These are phyloP conservation scores for Trididemnum nubilum DNA, from an alignment of 23 tunicate species.

Conservation along the genomic window DNA sequence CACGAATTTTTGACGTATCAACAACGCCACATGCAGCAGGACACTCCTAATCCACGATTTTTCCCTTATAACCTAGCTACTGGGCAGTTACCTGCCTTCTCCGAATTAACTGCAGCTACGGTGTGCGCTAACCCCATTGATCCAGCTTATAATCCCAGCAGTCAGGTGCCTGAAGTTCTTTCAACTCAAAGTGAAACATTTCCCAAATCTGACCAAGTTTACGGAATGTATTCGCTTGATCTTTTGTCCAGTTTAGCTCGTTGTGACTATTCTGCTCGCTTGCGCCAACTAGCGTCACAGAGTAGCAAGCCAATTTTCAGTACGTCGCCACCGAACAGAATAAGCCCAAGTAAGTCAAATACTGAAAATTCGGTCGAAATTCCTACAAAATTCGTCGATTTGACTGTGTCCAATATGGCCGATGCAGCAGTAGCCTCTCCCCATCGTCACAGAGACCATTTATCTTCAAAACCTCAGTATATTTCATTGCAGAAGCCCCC, in stretches of 20 bases:
- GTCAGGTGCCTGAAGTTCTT: neutral
- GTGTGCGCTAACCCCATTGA: neutral
- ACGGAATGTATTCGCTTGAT: neutral
- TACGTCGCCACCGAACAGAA: neutral
- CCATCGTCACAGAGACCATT: neutral
- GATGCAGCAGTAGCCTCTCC: neutral
- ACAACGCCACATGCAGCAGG: neutral
- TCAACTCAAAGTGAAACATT: neutral
- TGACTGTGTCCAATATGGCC: neutral
- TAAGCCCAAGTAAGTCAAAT: neutral
- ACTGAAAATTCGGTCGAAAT: neutral
- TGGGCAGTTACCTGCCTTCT: neutral
- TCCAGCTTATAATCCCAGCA: neutral
- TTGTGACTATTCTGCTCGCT: constrained; percentile 67
- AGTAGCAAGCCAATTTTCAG: neutral
- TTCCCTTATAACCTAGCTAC: neutral
- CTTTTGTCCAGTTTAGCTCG: neutral
- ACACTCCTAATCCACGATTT: neutral
- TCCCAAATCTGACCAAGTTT: neutral
- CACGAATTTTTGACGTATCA: constrained; percentile 10
- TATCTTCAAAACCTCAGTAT: neutral
- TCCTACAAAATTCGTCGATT: neutral
- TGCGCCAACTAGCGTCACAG: constrained; percentile 79
- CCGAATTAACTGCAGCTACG: too few species aligned
- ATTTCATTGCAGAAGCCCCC: neutral